phyloP scores from a whole-genome alignment of 2,797 vertebrate species.

The Huso huso region DNA sequence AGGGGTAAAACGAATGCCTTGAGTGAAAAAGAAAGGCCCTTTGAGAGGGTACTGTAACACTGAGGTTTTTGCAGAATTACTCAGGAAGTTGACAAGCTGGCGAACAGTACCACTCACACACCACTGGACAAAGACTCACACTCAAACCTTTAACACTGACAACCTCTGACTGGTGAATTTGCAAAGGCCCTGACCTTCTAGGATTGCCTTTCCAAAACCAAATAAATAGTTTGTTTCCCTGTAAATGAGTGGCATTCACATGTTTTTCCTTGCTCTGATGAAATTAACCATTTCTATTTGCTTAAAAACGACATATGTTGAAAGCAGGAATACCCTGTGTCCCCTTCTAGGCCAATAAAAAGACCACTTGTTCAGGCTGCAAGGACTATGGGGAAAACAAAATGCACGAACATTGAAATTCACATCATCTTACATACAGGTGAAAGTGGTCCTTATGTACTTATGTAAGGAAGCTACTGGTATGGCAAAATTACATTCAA shows the following conservation, averaged over 20 bases:
- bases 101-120: slow-evolving; percentile 64
- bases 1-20: not conserved
- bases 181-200: slow-evolving; percentile 45
- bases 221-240: slow-evolving; percentile 54
- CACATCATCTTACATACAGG: too few species aligned
- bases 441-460: too few species aligned
- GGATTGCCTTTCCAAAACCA: slow-evolving; percentile 44
- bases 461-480: too few species aligned
- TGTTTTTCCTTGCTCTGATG: not conserved
- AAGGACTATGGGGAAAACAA: too few species aligned
- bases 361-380: too few species aligned
- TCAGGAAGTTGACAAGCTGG: slow-evolving; percentile 49
- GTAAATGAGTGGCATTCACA: slow-evolving; percentile 17
- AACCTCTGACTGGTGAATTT: slow-evolving; percentile 58
- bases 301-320: too few species aligned
- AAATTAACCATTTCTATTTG: too few species aligned
- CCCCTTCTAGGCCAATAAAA: too few species aligned
- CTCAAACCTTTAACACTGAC: slow-evolving; percentile 54
- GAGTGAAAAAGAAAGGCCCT: slow-evolving; percentile 52
- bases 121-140: slow-evolving; percentile 43
- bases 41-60: slow-evolving; percentile 34
- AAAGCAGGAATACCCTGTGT: too few species aligned
- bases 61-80: not conserved
- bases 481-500: too few species aligned
- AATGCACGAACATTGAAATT: too few species aligned